These are phyloP conservation scores for Leistus spinibarbis DNA, from an alignment of 2,888 invertebrate species.

Conservation along the genomic window DNA sequence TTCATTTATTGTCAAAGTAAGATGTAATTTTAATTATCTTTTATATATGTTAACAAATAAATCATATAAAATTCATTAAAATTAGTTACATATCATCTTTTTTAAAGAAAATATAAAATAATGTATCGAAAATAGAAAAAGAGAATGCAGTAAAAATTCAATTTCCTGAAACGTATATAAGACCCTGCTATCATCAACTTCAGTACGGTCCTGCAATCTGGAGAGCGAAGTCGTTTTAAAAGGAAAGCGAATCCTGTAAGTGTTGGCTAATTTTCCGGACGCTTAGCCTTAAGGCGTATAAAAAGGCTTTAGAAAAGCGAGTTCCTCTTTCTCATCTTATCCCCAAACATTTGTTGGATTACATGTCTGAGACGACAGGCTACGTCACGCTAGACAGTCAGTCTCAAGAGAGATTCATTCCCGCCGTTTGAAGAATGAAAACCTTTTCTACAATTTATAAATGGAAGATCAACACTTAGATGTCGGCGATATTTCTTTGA, in stretches of 20 bases:
- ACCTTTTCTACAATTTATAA: constrained; percentile 5
- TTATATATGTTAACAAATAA: no score
- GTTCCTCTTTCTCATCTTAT: constrained; percentile 21
- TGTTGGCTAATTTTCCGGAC: constrained; percentile 38
- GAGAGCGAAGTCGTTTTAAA: constrained; percentile 10
- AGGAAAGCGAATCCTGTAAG: constrained; percentile 25
- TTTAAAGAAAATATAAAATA: no score
- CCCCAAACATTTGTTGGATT: constrained; percentile 36
- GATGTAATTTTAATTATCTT: no score
- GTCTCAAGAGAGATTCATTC: background rate
- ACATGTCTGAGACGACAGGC: background rate
- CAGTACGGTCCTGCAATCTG: background rate
- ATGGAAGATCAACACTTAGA: constrained; percentile 3
- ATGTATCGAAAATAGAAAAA: no score
- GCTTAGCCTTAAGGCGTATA: constrained; percentile 28
- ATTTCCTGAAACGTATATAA: background rate
- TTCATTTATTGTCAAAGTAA: no score
- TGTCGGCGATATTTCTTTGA: background rate
- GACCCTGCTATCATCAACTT: background rate
- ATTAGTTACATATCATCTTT: no score
- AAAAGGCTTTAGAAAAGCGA: constrained; percentile 26
- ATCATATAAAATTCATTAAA: no score
- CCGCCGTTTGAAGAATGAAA: background rate
- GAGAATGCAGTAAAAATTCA: no score
- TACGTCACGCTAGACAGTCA: background rate